Base-by-base conservation (phyloP, 2,113 vertebrate genomes). In the Protobothrops mucrosquamatus region DNA sequence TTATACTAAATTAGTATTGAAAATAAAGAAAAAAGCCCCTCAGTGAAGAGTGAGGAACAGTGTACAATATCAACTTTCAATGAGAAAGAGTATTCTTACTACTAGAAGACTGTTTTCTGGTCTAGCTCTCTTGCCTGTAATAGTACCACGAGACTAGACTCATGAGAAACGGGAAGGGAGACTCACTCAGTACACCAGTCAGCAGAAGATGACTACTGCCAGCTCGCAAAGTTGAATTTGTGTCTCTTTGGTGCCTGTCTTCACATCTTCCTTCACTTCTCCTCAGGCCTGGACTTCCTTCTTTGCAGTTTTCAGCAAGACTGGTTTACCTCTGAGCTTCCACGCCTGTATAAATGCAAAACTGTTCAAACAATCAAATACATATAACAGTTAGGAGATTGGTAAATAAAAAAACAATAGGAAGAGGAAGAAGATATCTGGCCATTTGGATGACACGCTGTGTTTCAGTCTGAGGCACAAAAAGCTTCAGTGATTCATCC, bases 321-420 rank as follows among this genome's bases (percentile, higher is more conserved):
- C 14, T n/a, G 46, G 26, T 9, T 69, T 22, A 23, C 29, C 7
- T 18, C 59, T 51, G 39, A n/a, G 61, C 43, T 64, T 48, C 34
- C n/a, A 85, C 3, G 0, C 69, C 23, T 1, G 88, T 23, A 0
- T 81, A 64, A 93, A 93, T 92, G 87, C 48, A 92, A n/a, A 61
- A 86, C 87, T 95, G 91, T 92, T 81, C 26, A 57, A 51, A 85
- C 87, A 61, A 88, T 74, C 94, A 89, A 88, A 85, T 56, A 87
- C 55, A 95, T 26, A 81, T 51, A 91, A 64, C 88, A 55, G 87
- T 52, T 34, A 93, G 92, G 94, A 94, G 95, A 95, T 95, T 93
- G 94, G 93, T 93, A 94, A 94, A 95, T 96, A 92, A 96, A 51
- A 95, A 96, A 95, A 96, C 0, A 55, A 94, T 92, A 14, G 6